phyloP scores from a whole-genome alignment of 1,140 invertebrate species.

The Drosophila simulans region DNA sequence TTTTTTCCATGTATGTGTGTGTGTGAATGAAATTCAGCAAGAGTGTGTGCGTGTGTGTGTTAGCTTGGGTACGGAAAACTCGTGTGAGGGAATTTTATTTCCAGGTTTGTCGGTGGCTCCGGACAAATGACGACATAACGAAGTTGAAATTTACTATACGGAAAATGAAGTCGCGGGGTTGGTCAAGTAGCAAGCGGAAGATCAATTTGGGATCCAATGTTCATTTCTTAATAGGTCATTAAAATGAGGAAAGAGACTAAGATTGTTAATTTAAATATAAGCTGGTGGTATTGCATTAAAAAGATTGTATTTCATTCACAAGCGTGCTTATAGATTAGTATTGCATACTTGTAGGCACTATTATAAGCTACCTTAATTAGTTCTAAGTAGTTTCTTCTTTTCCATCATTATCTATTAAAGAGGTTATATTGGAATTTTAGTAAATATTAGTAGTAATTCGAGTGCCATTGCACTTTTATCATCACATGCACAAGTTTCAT shows the following conservation, averaged over 20 bases:
- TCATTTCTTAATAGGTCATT: constrained; percentile 4
- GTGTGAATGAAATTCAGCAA: constrained; percentile 46
- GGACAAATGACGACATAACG: constrained; percentile 39
- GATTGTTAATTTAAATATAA: no score
- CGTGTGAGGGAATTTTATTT: constrained; percentile 64
- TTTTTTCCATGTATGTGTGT: constrained; percentile 30
- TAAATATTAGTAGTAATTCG: background rate
- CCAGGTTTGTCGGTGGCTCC: constrained; percentile 42
- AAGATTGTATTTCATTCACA: background rate
- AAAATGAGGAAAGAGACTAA: background rate
- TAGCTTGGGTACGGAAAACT: constrained; percentile 25
- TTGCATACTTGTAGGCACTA: no score
- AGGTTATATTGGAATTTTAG: no score
- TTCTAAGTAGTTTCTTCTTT: no score
- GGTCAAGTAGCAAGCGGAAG: constrained; percentile 30
- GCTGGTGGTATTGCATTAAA: no score
- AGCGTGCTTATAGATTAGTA: no score
- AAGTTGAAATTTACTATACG: constrained; percentile 42
- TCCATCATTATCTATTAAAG: no score
- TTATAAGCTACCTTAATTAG: no score
- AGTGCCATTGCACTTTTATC: background rate
- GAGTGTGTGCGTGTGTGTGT: constrained; percentile 25
- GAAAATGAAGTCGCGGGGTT: background rate
- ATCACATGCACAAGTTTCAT: background rate
- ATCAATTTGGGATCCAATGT: constrained; percentile 34